These are phyloP conservation scores for Syngnathoides biaculeatus DNA, from an alignment of 2,113 vertebrate genomes.

Conservation along the genomic window DNA sequence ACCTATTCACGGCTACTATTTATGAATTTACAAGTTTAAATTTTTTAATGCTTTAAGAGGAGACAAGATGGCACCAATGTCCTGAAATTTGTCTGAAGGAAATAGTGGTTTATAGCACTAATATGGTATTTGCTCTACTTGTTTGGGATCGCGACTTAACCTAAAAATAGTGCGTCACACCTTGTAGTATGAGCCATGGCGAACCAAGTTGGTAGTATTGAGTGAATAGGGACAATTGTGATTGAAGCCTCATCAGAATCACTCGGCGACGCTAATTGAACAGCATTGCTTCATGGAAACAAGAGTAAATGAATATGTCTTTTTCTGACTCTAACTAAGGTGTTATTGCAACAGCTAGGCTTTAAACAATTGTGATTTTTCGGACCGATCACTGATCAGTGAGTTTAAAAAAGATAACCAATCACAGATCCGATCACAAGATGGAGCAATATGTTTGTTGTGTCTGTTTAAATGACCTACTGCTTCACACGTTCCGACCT, in stretches of 20 bases:
- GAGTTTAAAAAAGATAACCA: no score
- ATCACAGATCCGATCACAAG: no score
- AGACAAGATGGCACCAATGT: not conserved
- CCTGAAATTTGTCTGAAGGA: not conserved
- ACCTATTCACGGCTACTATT: no score
- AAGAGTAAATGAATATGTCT: not conserved
- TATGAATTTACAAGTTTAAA: no score
- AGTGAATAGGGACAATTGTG: not conserved
- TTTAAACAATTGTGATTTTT: no score
- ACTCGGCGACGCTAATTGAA: not conserved
- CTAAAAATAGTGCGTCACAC: not conserved
- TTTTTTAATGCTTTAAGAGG: no score
- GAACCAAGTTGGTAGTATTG: not conserved
- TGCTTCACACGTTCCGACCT: no score
- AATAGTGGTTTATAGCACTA: not conserved
- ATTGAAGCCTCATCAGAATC: not conserved
- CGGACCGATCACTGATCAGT: no score
- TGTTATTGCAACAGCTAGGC: not conserved
- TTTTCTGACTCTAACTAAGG: not conserved
- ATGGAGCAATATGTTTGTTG: no score
- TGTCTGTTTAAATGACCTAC: no score
- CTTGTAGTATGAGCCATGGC: not conserved
- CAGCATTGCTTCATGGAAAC: not conserved
- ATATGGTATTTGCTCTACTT: not conserved
- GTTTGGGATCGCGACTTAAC: not conserved